Evolutionary conservation across 2,888 invertebrate genomes (phyloP).

Genomic region (Dicycla oo): DNA sequence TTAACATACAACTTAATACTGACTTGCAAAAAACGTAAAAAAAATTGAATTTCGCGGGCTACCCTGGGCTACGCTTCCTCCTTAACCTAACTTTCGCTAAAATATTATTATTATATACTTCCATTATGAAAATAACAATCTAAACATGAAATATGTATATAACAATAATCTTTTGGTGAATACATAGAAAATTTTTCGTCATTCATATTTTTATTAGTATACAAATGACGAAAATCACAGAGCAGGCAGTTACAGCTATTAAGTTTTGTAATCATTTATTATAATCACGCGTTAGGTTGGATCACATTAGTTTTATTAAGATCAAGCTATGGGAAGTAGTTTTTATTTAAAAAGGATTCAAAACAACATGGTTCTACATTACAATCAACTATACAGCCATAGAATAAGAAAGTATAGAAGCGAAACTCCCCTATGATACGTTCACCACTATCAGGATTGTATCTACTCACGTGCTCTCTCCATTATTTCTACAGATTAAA

Average conservation of each 20-base stretch:
- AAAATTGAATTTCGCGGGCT: no score
- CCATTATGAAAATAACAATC: constrained; percentile 25
- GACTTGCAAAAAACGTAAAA: no score
- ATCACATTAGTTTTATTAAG: constrained; percentile 17
- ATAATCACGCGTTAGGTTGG: neutral
- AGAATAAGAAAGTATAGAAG: constrained; percentile 19
- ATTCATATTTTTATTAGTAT: neutral
- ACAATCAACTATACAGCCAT: neutral
- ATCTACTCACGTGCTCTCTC: neutral
- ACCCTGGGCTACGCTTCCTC: no score
- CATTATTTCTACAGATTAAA: neutral
- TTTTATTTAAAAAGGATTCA: neutral
- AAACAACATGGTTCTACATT: neutral
- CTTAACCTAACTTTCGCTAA: constrained; percentile 23
- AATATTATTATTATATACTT: constrained; percentile 48
- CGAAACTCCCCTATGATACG: neutral
- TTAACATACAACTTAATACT: no score
- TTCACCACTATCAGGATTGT: neutral
- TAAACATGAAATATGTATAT: constrained; percentile 26
- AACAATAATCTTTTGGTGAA: constrained; percentile 34
- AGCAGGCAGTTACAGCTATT: constrained; percentile 8
- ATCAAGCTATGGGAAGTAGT: constrained; percentile 20
- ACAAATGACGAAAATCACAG: constrained; percentile 41
- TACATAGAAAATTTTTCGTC: constrained; percentile 16
- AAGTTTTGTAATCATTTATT: constrained; percentile 9